Evolutionary conservation across 2,888 invertebrate species (phyloP), one percentile per base, ranked within the genome.

Genomic region (Orthonevra nobilis): DNA sequence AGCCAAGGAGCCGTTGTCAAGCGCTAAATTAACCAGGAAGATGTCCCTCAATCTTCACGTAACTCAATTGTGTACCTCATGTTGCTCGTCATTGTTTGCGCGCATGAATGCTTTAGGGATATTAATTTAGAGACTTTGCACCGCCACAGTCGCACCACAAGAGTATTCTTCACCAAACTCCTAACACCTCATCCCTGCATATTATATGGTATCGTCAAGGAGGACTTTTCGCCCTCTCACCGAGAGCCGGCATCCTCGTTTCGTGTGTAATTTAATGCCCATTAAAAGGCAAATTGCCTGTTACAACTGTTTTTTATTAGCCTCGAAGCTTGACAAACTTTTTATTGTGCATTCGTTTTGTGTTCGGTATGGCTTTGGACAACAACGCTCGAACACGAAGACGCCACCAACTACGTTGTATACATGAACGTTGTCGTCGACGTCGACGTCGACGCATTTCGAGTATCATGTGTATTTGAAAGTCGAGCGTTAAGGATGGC

Each of bases 261-360:
- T 64, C 52, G 58, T 60, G 56, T 70, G 58, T 64, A 77, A 70
- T 64, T 70, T 77, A 64, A 70, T 52, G 52, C 58, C 70, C 77
- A 77, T 77, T 77, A 77, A 77, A 70, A 58, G 58, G 34, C 64
- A 70, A 77, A 77, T 77, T 77, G 77, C 70, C 64, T 70, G 64
- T 77, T 77, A 77, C 70, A 72, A 77, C 64, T 77, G 77, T 70
- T 77, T 77, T 69, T 77, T 77, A 77, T 77, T 77, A 58, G 64
- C 48, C 56, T n/a, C 9, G 63, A 15, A 61, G 61, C 56, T 23
- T 63, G 70, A 28, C 14, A 63, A 56, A 48, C 32, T 69, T 69
- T 75, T 56, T 54, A 54, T 40, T 75, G 54, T 69, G 69, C 61
- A 69, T 48, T 75, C 48, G 48, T 61, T 54, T 14, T 23, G 23